Evolutionary conservation across 1,140 invertebrate genomes (phyloP).

Genomic region (Drosophila bifasciata): DNA sequence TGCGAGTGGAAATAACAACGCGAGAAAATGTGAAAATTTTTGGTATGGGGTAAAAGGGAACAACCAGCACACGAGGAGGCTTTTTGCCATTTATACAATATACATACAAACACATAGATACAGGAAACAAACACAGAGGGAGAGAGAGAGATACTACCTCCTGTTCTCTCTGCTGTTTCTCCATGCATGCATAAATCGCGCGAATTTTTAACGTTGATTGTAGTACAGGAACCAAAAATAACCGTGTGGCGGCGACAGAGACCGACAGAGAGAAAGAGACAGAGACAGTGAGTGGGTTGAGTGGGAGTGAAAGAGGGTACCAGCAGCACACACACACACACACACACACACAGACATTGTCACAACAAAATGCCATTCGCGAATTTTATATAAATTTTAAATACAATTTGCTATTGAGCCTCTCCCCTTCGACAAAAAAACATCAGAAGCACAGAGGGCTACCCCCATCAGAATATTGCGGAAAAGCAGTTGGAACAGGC

Average conservation of each 20-base stretch:
- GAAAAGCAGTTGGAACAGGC: too few species aligned
- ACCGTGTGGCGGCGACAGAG: constrained; percentile 50
- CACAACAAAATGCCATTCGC: constrained; percentile 67
- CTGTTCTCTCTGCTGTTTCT: constrained; percentile 22
- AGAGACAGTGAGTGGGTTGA: neutral
- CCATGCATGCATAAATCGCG: constrained; percentile 79
- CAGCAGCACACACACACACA: constrained; percentile 49
- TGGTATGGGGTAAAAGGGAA: constrained; percentile 45
- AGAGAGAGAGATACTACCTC: constrained; percentile 5
- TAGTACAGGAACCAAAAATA: constrained; percentile 62
- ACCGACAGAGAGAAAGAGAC: neutral
- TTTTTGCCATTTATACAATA: constrained; percentile 50
- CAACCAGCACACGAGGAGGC: constrained; percentile 44
- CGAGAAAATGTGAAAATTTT: neutral
- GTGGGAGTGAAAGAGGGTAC: neutral
- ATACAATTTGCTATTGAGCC: constrained; percentile 80
- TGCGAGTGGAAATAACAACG: constrained; percentile 51
- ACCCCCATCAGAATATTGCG: too few species aligned
- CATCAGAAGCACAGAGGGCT: too few species aligned
- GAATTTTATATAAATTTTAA: constrained; percentile 82
- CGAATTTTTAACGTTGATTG: constrained; percentile 80
- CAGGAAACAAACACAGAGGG: constrained; percentile 14
- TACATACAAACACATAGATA: constrained; percentile 18
- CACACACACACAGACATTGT: constrained; percentile 69
- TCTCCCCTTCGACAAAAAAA: constrained; percentile 37